Evolutionary conservation across 2,113 vertebrate species (phyloP), one percentile per base, ranked within the genome.

Genomic region (Paracanthobrama guichenoti): DNA sequence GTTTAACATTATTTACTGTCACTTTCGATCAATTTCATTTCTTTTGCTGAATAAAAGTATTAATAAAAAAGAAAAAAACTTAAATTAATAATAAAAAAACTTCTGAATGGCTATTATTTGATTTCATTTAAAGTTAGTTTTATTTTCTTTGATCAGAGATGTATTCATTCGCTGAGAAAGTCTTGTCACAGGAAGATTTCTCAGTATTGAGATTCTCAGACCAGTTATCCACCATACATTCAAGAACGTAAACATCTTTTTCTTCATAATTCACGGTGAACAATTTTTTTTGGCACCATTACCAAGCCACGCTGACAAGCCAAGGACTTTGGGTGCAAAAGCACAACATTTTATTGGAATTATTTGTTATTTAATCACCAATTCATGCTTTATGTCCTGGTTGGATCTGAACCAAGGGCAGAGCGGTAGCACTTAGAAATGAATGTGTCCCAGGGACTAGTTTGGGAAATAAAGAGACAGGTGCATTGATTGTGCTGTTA

Each of bases 371-470:
- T 64, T 62, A 28, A 62, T 60, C 39, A 2, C 13, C 57, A 78
- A 59, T 42, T 78, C 24, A 64, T 20, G 77, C 77, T 64, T 79
- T 64, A 62, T 79, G 14, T 44, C 16, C 57, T 46, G n/a, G 39
- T 28, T 79, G 28, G 35, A 60, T 26, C 35, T 4, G 62, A 64
- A 26, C 57, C 77, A 79, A 79, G 76, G 77, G 24, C 77, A 62
- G 14, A 79, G 24, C 77, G 11, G 53, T 16, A 24, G 55, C 28
- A n/a, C 22, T 60, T 44, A 6, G 57, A 79, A 62, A 46, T 79
- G 14, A 79, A 62, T 46, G 57, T 46, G 22, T 39, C 57, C 77
- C 57, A 28, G 57, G 83, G 35, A 24, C 39, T 31, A 60, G 59
- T 24, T 44, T 55, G 5, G 48, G 24, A 11, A 39, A 57, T 28